Percentiles rank a stretch among this genome's conserved stretches.
Evolutionary conservation across 2,888 invertebrate genomes (phyloP).

Genomic region (Hemicrepidius hirtus): DNA sequence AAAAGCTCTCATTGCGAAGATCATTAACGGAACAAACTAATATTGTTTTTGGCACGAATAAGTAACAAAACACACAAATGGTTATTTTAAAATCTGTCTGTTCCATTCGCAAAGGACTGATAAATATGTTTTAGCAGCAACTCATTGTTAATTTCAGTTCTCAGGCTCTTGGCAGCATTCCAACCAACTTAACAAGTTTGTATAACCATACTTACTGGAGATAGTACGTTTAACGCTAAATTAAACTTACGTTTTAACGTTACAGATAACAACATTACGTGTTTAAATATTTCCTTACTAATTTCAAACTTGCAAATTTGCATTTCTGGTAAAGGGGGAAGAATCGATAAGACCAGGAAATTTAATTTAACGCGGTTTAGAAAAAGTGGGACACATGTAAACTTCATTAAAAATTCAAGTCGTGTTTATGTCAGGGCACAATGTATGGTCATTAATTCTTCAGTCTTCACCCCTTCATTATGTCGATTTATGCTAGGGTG

Average conservation of each 20-base stretch:
- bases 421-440: slow-evolving; percentile 30
- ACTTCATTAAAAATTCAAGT: slow-evolving; percentile 30
- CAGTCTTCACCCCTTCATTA: slow-evolving; percentile 38
- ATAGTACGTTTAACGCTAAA: slow-evolving; percentile 41
- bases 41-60: slow-evolving; percentile 44
- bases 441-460: slow-evolving; percentile 35
- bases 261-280: slow-evolving; percentile 22
- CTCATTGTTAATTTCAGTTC: slow-evolving; percentile 48
- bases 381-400: slow-evolving; percentile 8
- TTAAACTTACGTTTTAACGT: slow-evolving; percentile 33
- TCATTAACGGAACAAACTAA: slow-evolving; percentile 41
- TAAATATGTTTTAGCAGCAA: slow-evolving; percentile 47
- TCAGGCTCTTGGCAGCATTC: slow-evolving; percentile 42
- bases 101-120: slow-evolving; percentile 41
- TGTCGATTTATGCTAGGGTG: slow-evolving; percentile 34
- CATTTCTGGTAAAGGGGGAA: not conserved
- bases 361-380: not conserved
- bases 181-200: slow-evolving; percentile 47
- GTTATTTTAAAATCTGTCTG: slow-evolving; percentile 48
- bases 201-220: slow-evolving; percentile 43
- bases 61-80: slow-evolving; percentile 39
- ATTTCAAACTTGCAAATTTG: slow-evolving; percentile 3
- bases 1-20: slow-evolving; percentile 31
- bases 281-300: not conserved
- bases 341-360: not conserved